Percentiles rank a stretch among this genome's conserved stretches.
Evolutionary conservation across 2,797 vertebrate genomes (phyloP).

Genomic region (Channa striata): DNA sequence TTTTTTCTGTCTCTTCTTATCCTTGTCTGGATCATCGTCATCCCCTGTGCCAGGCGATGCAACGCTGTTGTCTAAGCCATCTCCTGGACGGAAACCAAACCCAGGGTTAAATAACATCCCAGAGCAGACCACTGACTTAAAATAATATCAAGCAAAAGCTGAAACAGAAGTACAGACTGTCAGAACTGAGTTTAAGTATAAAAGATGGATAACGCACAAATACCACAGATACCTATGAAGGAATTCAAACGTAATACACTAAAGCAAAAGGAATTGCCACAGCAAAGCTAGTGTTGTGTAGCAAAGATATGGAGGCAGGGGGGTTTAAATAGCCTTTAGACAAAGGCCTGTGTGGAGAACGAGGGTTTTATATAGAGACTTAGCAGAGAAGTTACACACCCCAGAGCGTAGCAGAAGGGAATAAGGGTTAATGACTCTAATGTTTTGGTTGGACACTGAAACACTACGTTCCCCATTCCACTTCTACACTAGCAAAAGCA

Average conservation of each 20-base stretch:
- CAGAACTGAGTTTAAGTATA: slow-evolving; percentile 62
- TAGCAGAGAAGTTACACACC: slow-evolving; percentile 64
- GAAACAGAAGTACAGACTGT: slow-evolving; percentile 32
- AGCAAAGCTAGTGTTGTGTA: slow-evolving; percentile 61
- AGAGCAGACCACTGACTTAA: slow-evolving; percentile 38
- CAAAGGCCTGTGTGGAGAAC: slow-evolving; percentile 59
- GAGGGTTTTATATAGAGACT: slow-evolving; percentile 71
- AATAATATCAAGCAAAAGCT: slow-evolving; percentile 47
- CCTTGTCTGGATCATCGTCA: slow-evolving; percentile 98
- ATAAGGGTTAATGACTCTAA: slow-evolving; percentile 71
- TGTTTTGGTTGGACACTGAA: slow-evolving; percentile 81
- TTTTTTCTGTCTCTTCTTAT: slow-evolving; percentile 99
- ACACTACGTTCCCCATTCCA: slow-evolving; percentile 61
- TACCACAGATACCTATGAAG: slow-evolving; percentile 62
- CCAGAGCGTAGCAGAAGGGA: slow-evolving; percentile 68
- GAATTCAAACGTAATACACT: slow-evolving; percentile 48
- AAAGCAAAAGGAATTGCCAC: slow-evolving; percentile 45
- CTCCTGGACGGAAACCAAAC: slow-evolving; percentile 88
- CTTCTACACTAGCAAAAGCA: slow-evolving; percentile 52
- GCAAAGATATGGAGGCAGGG: slow-evolving; percentile 56
- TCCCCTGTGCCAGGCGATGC: slow-evolving; percentile 98
- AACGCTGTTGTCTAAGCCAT: slow-evolving; percentile 99
- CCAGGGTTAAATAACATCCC: slow-evolving; percentile 77
- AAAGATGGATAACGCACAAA: slow-evolving; percentile 76
- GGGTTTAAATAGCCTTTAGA: slow-evolving; percentile 76